Conservation (phyloP, 2,888 invertebrate species). For the Luperina testacea region DNA sequence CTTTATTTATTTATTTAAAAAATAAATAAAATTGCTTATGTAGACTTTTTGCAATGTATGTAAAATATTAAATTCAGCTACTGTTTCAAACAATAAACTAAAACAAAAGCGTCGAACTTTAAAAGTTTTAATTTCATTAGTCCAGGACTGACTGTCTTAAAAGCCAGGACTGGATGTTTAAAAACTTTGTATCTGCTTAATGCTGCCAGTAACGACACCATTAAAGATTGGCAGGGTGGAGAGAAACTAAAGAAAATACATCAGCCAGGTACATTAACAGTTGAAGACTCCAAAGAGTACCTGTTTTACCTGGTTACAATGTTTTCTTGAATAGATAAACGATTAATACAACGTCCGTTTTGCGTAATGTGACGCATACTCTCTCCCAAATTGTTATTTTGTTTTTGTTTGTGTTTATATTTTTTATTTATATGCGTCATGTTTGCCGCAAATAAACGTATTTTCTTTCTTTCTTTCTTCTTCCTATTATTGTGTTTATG, state of each 20-base stretch:
- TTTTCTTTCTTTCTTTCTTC: too few species aligned
- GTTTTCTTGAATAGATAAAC: neutral
- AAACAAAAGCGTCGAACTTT: slow-evolving; percentile 51
- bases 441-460: too few species aligned
- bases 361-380: too few species aligned
- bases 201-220: slow-evolving; percentile 39
- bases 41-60: slow-evolving; percentile 19
- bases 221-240: slow-evolving; percentile 34
- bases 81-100: slow-evolving; percentile 49
- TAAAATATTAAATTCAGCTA: slow-evolving; percentile 45
- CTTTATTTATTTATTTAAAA: too few species aligned
- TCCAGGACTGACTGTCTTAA: slow-evolving; percentile 49
- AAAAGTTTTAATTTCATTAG: slow-evolving; percentile 59
- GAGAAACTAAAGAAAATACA: slow-evolving; percentile 25
- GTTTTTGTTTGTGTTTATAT: too few species aligned
- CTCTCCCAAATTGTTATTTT: too few species aligned
- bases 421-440: too few species aligned
- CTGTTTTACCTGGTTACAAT: slow-evolving; percentile 13
- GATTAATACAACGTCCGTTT: too few species aligned
- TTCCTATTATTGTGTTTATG: too few species aligned
- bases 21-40: slow-evolving; percentile 3
- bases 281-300: slow-evolving; percentile 17
- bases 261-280: slow-evolving; percentile 33
- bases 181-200: slow-evolving; percentile 57
- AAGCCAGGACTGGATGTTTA: slow-evolving; percentile 39